Evolutionary conservation across 2,888 invertebrate species (phyloP).

Genomic region (Dasypolia templi): DNA sequence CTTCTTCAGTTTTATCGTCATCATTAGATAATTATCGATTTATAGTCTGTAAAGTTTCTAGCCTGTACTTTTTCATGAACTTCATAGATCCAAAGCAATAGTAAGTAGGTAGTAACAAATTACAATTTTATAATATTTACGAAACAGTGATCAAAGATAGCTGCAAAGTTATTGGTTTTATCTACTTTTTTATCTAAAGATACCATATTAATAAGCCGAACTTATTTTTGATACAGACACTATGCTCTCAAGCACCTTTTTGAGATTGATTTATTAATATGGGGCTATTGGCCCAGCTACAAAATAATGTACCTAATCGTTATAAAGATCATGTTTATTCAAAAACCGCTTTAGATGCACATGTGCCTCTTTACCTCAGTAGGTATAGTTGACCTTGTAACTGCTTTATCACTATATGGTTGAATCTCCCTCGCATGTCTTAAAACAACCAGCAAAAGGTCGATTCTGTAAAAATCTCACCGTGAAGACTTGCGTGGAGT

Average conservation of each 20-base stretch:
- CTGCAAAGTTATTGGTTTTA: too few species aligned
- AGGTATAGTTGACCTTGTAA: neutral
- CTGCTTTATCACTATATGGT: neutral
- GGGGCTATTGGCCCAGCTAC: neutral
- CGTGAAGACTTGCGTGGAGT: too few species aligned
- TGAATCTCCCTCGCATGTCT: neutral
- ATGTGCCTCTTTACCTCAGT: neutral
- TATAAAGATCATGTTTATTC: neutral
- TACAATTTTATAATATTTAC: too few species aligned
- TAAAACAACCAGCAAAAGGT: too few species aligned
- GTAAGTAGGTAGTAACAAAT: too few species aligned
- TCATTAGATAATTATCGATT: neutral
- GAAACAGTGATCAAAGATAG: neutral
- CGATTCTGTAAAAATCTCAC: too few species aligned
- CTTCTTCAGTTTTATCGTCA: neutral
- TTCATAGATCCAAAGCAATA: too few species aligned
- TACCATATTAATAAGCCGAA: neutral
- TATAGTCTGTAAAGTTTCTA: too few species aligned
- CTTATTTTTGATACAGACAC: neutral
- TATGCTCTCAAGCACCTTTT: neutral
- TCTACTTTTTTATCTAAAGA: neutral
- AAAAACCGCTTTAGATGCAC: neutral
- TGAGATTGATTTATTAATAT: neutral
- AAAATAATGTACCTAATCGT: neutral
- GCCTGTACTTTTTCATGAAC: neutral